A percentile compares a stretch with the other conserved stretches of the same genome.
Evolutionary conservation across 2,888 invertebrate genomes (phyloP).

Genomic region (Eubasilissa splendida): DNA sequence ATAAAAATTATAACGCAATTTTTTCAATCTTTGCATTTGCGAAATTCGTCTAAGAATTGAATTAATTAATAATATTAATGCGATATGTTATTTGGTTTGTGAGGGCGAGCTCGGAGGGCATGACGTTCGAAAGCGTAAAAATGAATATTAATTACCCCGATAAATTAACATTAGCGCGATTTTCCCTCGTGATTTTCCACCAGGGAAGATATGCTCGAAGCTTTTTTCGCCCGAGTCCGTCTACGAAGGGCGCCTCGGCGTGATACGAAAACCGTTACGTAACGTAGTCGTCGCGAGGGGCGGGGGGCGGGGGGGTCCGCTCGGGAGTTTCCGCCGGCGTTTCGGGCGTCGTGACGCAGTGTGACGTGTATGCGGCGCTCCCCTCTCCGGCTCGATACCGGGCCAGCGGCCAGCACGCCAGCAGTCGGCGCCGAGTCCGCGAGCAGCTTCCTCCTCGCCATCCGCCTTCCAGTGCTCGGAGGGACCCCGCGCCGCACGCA

Average conservation of each 20-base stretch:
- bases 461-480: slow-evolving; percentile 46
- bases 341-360: slow-evolving; percentile 73
- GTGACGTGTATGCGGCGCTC: slow-evolving; percentile 70
- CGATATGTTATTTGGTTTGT: no score
- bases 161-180: background rate
- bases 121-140: no score
- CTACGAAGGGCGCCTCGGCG: slow-evolving; percentile 31
- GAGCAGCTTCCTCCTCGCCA: slow-evolving; percentile 55
- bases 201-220: slow-evolving; percentile 10
- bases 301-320: slow-evolving; percentile 61
- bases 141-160: no score
- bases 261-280: slow-evolving; percentile 41
- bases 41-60: no score
- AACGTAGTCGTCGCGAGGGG: slow-evolving; percentile 60
- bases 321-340: slow-evolving; percentile 37
- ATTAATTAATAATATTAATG: no score
- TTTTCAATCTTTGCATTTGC: no score
- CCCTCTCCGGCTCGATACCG: slow-evolving; percentile 68
- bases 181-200: background rate
- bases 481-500: slow-evolving; percentile 48
- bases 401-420: slow-evolving; percentile 70
- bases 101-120: no score
- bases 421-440: slow-evolving; percentile 61
- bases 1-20: no score
- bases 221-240: slow-evolving; percentile 23